Base-by-base conservation (phyloP, 1,140 invertebrate genomes). In the Caenorhabditis briggsae region DNA sequence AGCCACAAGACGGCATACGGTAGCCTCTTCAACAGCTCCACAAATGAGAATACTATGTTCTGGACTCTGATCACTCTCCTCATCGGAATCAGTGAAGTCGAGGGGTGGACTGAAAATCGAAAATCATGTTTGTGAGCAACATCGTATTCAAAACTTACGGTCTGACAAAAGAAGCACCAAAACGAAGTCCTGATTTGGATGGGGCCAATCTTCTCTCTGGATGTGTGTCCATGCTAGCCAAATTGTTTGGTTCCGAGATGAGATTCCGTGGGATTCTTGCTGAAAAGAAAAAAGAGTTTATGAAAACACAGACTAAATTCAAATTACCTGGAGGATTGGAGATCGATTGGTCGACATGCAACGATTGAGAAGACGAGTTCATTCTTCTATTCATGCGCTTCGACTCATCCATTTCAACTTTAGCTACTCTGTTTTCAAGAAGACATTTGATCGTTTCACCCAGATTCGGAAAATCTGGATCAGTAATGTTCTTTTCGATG, bases 181-280 rank as follows among this genome's bases (percentile, higher is more conserved):
- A 14, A 2, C 61, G 61, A 25, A 65, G 9, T 41, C 61, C 61
- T 2, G 61, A 65, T 6, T 33, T 14, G 20, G 61, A 33, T 33
- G 61, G 25, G 11, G 23, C 23, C 25, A 65, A 25, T 20, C 61
- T 65, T 33, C 16, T 65, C 12, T 14, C 9, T 33, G 43, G 70
- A 8, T 20, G 12, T 8, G 50, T 12, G 33, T 23, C 70, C n/a
- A 78, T 43, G 16, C 33, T 50, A 6, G 9, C n/a, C 14, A 78
- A 33, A 23, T 78, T 78, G 70, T 78, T 46, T 14, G 70, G 70
- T 18, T 33, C 70, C 0, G 70, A 78, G 3, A 78, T 41, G 14
- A 78, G 43, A n/a, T 41, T 43, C 11, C 70, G 43, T 11, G 46
- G 70, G 11, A 78, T 50, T 25, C 11, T 41, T 14, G 9, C 61